A percentile compares a stretch with the other conserved stretches of the same genome.
These are phyloP conservation scores for Nothoprocta pentlandii DNA, from an alignment of 2,113 vertebrate species.

Conservation along the genomic window DNA sequence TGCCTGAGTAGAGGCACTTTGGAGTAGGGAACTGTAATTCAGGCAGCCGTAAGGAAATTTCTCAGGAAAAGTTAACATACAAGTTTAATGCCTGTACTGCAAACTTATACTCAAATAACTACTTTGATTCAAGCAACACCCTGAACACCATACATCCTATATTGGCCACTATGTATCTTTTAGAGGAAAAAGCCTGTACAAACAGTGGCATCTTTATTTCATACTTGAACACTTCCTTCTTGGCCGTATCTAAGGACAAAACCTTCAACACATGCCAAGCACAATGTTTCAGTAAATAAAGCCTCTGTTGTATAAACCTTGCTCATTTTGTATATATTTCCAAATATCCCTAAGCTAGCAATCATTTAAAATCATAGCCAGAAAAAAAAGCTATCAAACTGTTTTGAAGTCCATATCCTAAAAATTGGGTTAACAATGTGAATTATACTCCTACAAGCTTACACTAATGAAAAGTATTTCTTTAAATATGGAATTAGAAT, in stretches of 20 bases:
- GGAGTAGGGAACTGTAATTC: neutral
- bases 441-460: neutral
- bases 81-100: neutral
- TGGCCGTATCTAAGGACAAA: slow-evolving; percentile 38
- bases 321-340: neutral
- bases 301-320: neutral
- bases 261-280: slow-evolving; percentile 9
- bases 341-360: neutral
- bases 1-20: neutral
- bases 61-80: neutral
- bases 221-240: neutral
- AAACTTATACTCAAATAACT: neutral
- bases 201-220: slow-evolving; percentile 42
- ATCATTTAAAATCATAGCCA: neutral
- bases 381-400: neutral
- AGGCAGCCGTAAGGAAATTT: neutral
- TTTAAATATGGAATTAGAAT: neutral
- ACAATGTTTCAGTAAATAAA: neutral
- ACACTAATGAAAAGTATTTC: neutral
- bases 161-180: neutral
- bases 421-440: neutral
- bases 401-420: neutral
- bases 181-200: neutral
- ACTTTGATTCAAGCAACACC: neutral
- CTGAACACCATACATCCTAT: neutral